Evolutionary conservation across 92 coral and sea anemone genomes (phyloP).

Genomic region (Plumapathes pennacea): DNA sequence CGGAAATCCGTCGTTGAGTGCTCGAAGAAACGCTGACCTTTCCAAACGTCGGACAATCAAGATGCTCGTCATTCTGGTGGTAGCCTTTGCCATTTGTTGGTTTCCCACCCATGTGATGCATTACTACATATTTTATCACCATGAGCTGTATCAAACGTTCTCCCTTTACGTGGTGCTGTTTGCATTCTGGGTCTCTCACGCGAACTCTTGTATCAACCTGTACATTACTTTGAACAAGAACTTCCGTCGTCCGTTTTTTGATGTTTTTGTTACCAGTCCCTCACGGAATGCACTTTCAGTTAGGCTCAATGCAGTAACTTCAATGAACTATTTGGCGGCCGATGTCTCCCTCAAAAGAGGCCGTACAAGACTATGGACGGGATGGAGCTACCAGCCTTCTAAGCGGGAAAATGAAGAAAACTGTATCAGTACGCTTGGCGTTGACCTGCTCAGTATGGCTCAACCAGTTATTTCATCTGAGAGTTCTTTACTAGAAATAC

Average conservation of each 20-base stretch:
- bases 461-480: no score
- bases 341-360: no score
- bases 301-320: no score
- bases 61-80: slow-evolving; percentile 64
- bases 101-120: slow-evolving; percentile 79
- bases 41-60: slow-evolving; percentile 63
- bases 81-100: slow-evolving; percentile 70
- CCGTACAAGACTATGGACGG: no score
- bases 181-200: slow-evolving; percentile 67
- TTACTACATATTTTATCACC: slow-evolving; percentile 17
- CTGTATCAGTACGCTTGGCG: no score
- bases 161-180: slow-evolving; percentile 11
- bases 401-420: no score
- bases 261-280: no score
- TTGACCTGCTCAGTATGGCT: no score
- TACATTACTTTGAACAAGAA: slow-evolving; percentile 62
- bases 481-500: no score
- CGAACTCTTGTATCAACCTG: slow-evolving; percentile 60
- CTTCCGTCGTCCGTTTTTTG: slow-evolving; percentile 59
- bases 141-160: slow-evolving; percentile 1
- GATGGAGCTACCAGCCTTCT: no score
- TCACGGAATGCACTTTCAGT: no score
- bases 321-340: no score
- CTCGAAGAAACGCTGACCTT: slow-evolving; percentile 40
- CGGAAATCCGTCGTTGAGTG: slow-evolving; percentile 60